Evolutionary conservation across 2,888 invertebrate genomes (phyloP), one percentile per base, ranked within the genome.

Genomic region (Polylopha cassiicola): DNA sequence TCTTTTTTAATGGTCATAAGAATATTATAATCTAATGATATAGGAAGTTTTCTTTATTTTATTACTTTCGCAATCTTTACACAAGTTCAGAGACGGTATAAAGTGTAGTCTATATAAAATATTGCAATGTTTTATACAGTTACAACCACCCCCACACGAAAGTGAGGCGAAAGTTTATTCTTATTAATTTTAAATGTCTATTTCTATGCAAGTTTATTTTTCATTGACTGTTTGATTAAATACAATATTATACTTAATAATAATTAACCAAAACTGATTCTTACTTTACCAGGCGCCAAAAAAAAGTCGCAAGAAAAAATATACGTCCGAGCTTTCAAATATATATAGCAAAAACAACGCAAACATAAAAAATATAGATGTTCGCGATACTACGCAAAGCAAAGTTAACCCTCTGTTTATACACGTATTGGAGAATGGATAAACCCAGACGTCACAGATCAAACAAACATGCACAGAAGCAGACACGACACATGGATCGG

Each of bases 391-490:
- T n/a, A n/a, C n/a, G n/a, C n/a, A n/a, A n/a, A n/a, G n/a, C n/a
- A n/a, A n/a, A n/a, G n/a, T n/a, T n/a, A n/a, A n/a, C n/a, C n/a
- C n/a, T n/a, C n/a, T n/a, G n/a, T n/a, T n/a, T n/a, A n/a, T n/a
- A n/a, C n/a, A n/a, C n/a, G n/a, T n/a, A n/a, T n/a, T n/a, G n/a
- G n/a, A n/a, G n/a, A n/a, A n/a, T n/a, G n/a, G n/a, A 32, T 21
- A 9, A 32, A 41, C 34, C 36, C 34, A 50, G 58, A 70, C 65
- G 55, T 58, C 59, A 69, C 64, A 64, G 39, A 52, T 47, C 44
- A 54, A 42, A 69, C 66, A 67, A 58, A 63, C 77, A 77, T 73
- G 73, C 80, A 73, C 62, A 73, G 70, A 77, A 76, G 74, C 79
- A 70, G 68, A 77, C 78, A 60, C 34, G 41, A 31, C 22, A 50